These are phyloP conservation scores for Sander lucioperca DNA, from an alignment of 2,113 vertebrate species.

Conservation along the genomic window DNA sequence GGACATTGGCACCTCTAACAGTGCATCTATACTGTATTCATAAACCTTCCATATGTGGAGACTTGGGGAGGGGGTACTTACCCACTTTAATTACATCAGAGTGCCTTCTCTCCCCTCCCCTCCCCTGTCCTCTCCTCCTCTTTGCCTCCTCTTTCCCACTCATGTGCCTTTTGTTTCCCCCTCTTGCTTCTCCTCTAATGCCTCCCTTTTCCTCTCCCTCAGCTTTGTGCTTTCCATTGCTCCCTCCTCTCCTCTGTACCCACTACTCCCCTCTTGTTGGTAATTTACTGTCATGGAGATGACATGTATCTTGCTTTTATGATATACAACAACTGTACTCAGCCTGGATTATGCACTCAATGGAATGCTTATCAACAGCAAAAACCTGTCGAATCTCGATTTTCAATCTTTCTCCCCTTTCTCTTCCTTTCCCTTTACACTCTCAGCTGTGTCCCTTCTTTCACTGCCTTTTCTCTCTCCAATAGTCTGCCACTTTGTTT, in stretches of 20 bases:
- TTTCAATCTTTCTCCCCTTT: background rate
- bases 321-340: conserved; percentile 44
- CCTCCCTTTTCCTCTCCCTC: conserved; percentile 14
- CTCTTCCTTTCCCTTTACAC: background rate
- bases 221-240: conserved; percentile 20
- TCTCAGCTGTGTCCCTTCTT: background rate
- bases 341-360: conserved; percentile 36
- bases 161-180: conserved; percentile 35
- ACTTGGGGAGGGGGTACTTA: conserved; percentile 35
- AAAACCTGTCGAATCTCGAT: background rate
- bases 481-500: background rate
- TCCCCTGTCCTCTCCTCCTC: conserved; percentile 1
- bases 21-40: conserved; percentile 44
- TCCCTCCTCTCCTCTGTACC: background rate
- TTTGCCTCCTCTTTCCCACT: conserved; percentile 23
- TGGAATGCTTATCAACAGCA: conserved; percentile 26
- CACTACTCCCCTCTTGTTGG: conserved; percentile 18
- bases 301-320: conserved; percentile 41
- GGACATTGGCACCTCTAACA: conserved; percentile 39
- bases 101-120: conserved; percentile 50
- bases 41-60: conserved; percentile 56
- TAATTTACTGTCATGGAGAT: conserved; percentile 54
- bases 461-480: background rate
- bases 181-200: conserved; percentile 24
- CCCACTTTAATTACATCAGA: conserved; percentile 74